Base-by-base conservation (phyloP, 2,888 invertebrate genomes). In the Stomorhina lunata region DNA sequence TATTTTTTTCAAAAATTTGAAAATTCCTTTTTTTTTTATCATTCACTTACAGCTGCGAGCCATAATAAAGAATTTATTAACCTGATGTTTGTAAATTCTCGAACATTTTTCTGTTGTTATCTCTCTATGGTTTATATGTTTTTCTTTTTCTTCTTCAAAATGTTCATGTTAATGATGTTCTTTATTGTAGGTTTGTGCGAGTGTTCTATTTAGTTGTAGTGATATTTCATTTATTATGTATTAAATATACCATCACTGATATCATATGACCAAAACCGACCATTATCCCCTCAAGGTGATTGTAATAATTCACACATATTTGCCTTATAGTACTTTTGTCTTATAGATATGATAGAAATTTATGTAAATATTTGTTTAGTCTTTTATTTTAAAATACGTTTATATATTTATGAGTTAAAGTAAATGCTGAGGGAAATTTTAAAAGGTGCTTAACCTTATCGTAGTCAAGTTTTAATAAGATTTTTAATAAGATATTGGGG, bases 211-310 rank as follows among this genome's bases (percentile, higher is more conserved):
- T 12, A 29, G 40, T 43, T 53, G 12, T 34, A 65, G 20, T 45
- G 75, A 50, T 75, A 63, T 68, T 25, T 78, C 69, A 78, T 81
- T 65, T 78, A 69, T 81, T 73, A 78, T 81, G 69, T 71, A 82
- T 79, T 82, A 71, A 79, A 71, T 79, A 66, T 59, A 71, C 50
- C 65, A 82, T 82, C 69, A 69, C 27, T 78, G 78, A 75, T 78
- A 81, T 75, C 59, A 72, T 40, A 66, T 75, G 82, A 71, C 72
- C 65, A 79, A 43, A 37, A 57, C 9, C 9, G 15, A 65, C 32
- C 45, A 12, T 29, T 40, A 73, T 55, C 15, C 48, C 73, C 66
- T 50, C n/a, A 71, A 79, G 69, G 53, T 32, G 57, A 22, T 55
- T 43, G 73, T 53, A 32, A 37, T 71, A 75, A 66, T 55, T 65